phyloP scores from a whole-genome alignment of 1,140 invertebrate genomes.

The Elymnias hypermnestra region DNA sequence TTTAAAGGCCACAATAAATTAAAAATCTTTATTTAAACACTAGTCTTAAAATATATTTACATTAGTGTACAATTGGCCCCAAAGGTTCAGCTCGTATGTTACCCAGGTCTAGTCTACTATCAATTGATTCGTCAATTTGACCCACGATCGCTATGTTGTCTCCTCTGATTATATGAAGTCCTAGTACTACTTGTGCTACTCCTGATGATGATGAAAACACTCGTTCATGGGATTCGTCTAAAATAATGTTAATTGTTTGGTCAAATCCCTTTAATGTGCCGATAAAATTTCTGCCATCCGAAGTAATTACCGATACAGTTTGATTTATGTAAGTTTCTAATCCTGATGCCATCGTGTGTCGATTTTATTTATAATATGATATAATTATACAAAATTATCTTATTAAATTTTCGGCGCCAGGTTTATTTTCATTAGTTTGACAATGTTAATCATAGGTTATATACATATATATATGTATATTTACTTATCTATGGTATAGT shows the following conservation, averaged over 20 bases:
- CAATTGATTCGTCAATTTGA: constrained; percentile 93
- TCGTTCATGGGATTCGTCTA: constrained; percentile 98
- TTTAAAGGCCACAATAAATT: neutral
- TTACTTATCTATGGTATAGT: too few species aligned
- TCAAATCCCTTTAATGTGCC: constrained; percentile 91
- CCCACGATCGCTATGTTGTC: constrained; percentile 98
- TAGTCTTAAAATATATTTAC: constrained; percentile 5
- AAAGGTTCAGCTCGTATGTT: constrained; percentile 93
- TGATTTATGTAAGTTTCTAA: constrained; percentile 92
- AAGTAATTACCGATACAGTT: constrained; percentile 95
- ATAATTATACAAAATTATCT: too few species aligned
- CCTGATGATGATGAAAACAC: constrained; percentile 95
- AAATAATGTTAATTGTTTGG: constrained; percentile 98
- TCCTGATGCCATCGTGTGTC: constrained; percentile 83
- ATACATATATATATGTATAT: too few species aligned
- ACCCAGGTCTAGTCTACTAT: constrained; percentile 88
- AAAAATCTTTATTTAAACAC: neutral
- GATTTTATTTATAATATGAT: constrained; percentile 1
- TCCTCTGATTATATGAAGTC: constrained; percentile 97
- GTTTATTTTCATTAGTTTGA: constrained; percentile 2
- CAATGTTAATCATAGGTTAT: too few species aligned
- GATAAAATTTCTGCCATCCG: constrained; percentile 96
- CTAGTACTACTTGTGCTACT: constrained; percentile 97
- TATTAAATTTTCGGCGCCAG: constrained; percentile 3
- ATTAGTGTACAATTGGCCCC: constrained; percentile 88